phyloP scores from a whole-genome alignment of 2,888 invertebrate genomes.

The Dyspetes luteomarginatus region DNA sequence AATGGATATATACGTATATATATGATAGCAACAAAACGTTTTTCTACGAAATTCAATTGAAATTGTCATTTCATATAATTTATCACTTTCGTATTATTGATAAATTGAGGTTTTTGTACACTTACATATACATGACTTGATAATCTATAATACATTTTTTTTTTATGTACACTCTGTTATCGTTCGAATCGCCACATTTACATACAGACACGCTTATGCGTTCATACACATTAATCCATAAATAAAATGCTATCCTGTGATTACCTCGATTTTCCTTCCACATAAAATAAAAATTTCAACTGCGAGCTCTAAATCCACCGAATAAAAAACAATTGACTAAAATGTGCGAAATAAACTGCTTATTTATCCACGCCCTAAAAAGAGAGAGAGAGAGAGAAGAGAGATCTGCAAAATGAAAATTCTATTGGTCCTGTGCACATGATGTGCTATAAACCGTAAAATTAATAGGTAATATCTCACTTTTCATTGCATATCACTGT shows the following conservation, averaged over 20 bases:
- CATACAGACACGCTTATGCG: background rate
- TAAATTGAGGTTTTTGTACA: background rate
- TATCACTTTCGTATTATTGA: background rate
- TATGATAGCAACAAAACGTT: too few species aligned
- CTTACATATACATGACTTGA: background rate
- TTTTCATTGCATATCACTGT: background rate
- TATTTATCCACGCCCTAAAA: background rate
- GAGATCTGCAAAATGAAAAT: background rate
- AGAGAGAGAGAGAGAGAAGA: too few species aligned
- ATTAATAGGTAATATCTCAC: background rate
- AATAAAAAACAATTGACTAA: too few species aligned
- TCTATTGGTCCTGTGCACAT: slow-evolving; percentile 28
- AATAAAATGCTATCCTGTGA: slow-evolving; percentile 36
- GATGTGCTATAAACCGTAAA: background rate
- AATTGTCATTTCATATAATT: too few species aligned
- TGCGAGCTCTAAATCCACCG: too few species aligned
- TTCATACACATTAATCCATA: slow-evolving; percentile 17
- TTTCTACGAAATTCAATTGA: too few species aligned
- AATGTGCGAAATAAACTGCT: too few species aligned
- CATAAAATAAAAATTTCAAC: too few species aligned
- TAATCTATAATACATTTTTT: background rate
- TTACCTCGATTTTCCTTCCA: too few species aligned
- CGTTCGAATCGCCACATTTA: too few species aligned
- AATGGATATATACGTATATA: too few species aligned
- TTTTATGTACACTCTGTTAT: background rate